Conservation (phyloP, 2,113 vertebrate genomes). For the Cairina moschata region DNA sequence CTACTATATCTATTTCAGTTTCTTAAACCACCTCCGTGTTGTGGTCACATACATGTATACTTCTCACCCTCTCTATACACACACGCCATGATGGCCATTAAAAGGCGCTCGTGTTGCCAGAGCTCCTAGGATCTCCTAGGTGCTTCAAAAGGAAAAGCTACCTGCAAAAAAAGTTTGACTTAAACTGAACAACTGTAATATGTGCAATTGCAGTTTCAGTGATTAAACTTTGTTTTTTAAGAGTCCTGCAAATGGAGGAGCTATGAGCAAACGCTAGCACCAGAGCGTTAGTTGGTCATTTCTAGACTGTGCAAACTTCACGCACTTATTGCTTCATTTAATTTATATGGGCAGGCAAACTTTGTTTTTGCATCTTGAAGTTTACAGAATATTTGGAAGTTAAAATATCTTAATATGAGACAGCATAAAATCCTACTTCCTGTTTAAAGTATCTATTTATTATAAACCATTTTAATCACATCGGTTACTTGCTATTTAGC, state of each 20-base stretch:
- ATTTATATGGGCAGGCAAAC: not conserved
- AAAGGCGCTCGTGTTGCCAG: not conserved
- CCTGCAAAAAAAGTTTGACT: not conserved
- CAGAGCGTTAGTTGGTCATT: not conserved
- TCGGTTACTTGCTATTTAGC: not conserved
- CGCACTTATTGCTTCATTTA: not conserved
- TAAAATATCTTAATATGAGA: not conserved
- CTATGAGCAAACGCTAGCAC: not conserved
- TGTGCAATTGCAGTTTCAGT: not conserved
- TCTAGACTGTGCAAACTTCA: not conserved
- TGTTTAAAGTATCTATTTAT: not conserved
- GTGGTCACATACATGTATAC: not conserved
- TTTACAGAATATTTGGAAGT: not conserved
- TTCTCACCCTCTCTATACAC: not conserved
- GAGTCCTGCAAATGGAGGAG: not conserved
- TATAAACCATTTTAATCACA: not conserved
- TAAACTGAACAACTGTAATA: not conserved
- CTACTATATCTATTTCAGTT: not conserved
- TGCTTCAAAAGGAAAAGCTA: not conserved
- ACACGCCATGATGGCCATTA: accelerated
- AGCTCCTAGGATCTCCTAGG: not conserved
- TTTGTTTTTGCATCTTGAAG: not conserved
- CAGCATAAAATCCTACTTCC: not conserved
- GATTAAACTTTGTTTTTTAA: not conserved
- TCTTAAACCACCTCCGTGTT: not conserved